A percentile compares a stretch with the other conserved stretches of the same genome.
phyloP scores from a whole-genome alignment of 1,140 invertebrate species.

The Musca domestica region DNA sequence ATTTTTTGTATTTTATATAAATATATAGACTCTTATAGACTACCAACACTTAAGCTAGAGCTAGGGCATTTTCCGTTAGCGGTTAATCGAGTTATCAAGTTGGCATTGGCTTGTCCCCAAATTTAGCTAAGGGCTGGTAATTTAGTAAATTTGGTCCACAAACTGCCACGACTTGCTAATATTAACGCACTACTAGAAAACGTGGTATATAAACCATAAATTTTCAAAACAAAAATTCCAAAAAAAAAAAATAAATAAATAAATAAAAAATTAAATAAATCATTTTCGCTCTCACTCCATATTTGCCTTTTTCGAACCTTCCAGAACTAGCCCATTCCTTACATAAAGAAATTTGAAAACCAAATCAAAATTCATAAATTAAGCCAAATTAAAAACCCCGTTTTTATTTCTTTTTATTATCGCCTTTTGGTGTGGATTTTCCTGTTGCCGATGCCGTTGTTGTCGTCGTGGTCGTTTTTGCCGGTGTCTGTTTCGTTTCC shows the following conservation, averaged over 20 bases:
- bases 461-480: neutral
- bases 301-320: neutral
- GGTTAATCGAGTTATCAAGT: too few species aligned
- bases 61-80: too few species aligned
- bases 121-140: too few species aligned
- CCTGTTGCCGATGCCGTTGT: too few species aligned
- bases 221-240: neutral
- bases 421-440: slow-evolving; percentile 12
- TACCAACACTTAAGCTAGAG: too few species aligned
- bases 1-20: too few species aligned
- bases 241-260: neutral
- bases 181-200: neutral
- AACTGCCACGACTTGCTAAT: too few species aligned
- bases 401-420: slow-evolving; percentile 14
- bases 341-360: neutral
- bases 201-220: neutral
- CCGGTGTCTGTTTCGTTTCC: neutral
- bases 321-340: neutral
- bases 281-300: neutral
- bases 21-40: too few species aligned
- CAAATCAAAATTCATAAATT: neutral
- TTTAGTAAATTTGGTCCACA: too few species aligned
- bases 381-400: neutral
- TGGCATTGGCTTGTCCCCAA: too few species aligned
- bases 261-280: neutral